Base-by-base conservation (phyloP, 2,888 invertebrate genomes). In the Adelphocoris suturalis region DNA sequence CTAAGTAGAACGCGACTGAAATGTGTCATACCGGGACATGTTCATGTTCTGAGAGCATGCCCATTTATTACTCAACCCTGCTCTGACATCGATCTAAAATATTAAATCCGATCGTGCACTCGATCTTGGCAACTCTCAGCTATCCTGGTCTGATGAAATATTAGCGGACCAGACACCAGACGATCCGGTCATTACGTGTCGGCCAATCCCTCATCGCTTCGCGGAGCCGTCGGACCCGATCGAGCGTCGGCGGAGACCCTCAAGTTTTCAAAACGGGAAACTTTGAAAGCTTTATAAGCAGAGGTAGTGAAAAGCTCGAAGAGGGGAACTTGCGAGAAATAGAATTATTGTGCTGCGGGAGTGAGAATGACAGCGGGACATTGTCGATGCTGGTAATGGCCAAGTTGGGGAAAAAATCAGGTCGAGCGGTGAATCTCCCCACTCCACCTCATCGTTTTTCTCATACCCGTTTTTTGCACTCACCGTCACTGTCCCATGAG, bases 341-440 rank as follows among this genome's bases (percentile, higher is more conserved):
- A 19, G 61, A 61, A 61, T 61, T 61, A 61, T 61, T 61, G 61
- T 61, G 61, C 7, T 9, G 61, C n/a, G 1, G n/a, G 61, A 9
- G 61, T 61, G 61, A 61, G 61, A n/a, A 19, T 61, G 61, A 19
- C 61, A 61, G 61, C n/a, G 61, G 19, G 19, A 61, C 16, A 16
- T 19, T 19, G 61, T 61, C 61, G 61, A 61, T 61, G 61, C 16
- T 61, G 61, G 19, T 61, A 61, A 61, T 61, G 19, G 61, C 61
- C 61, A 61, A 61, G 61, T 61, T 61, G 61, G 61, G 61, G 61
- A 61, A 61, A 61, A 61, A 61, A 61, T 61, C 61, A 61, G 61
- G 19, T 19, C 16, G 61, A 61, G 61, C 61, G 61, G 61, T 61
- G 61, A 61, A 19, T 19, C n/a, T n/a, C 61, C 9, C 61, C 61